Conservation (phyloP, 2,888 invertebrate species). For the Troides aeacus region DNA sequence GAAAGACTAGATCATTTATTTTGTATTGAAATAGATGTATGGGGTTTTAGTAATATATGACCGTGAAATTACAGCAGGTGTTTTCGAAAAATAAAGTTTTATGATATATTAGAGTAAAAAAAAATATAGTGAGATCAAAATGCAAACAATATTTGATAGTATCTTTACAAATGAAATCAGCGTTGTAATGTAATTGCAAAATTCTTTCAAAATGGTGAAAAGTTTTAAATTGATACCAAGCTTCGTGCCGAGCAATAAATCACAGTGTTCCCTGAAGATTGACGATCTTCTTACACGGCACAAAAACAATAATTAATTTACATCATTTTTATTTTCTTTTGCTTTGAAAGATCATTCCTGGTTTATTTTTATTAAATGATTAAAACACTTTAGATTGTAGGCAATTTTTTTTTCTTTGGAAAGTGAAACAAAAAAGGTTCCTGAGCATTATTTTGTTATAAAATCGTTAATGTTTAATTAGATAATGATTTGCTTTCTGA, state of each 20-base stretch:
- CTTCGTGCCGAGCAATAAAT: constrained; percentile 11
- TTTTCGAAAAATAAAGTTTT: too few relatives aligned
- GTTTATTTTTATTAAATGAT: background rate
- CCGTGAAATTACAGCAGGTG: too few relatives aligned
- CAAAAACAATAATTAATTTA: constrained; percentile 23
- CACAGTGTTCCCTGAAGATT: constrained; percentile 14
- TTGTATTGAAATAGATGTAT: too few relatives aligned
- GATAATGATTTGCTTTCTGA: too few relatives aligned
- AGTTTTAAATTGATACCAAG: background rate
- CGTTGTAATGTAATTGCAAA: background rate
- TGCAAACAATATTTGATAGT: background rate
- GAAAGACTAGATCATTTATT: too few relatives aligned
- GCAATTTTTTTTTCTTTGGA: background rate
- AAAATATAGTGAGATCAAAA: too few relatives aligned
- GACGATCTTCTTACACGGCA: constrained; percentile 13
- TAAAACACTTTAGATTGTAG: too few relatives aligned
- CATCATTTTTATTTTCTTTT: background rate
- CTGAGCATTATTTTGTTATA: too few relatives aligned
- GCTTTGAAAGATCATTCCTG: background rate
- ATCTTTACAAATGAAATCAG: background rate
- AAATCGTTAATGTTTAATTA: too few relatives aligned
- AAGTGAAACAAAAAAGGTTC: too few relatives aligned
- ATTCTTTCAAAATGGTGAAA: background rate
- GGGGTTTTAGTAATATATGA: too few relatives aligned
- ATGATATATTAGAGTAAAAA: too few relatives aligned